Percentiles rank a stretch among this genome's conserved stretches.
Evolutionary conservation across 2,888 invertebrate genomes (phyloP).

Genomic region (Synergus umbraculus): DNA sequence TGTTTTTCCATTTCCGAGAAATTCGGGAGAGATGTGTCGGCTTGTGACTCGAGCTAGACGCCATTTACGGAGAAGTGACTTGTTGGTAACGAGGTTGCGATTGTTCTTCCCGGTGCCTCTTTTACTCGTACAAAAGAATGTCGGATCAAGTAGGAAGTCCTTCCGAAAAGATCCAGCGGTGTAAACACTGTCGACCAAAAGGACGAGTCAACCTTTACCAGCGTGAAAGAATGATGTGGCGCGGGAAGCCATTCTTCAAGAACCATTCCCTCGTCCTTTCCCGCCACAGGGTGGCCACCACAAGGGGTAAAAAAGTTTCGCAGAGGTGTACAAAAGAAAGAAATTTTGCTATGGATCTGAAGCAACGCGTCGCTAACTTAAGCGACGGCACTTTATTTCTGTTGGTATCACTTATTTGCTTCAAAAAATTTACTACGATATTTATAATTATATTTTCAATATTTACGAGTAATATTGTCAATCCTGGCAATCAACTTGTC

Average conservation of each 20-base stretch:
- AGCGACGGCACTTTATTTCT: constrained; percentile 4
- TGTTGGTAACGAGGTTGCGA: constrained; percentile 67
- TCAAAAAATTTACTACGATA: not conserved
- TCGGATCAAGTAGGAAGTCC: constrained; percentile 64
- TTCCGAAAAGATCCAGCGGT: constrained; percentile 70
- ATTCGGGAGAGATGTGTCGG: not conserved
- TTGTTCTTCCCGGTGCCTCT: constrained; percentile 64
- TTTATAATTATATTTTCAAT: no score
- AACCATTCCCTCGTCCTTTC: constrained; percentile 55
- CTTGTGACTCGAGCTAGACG: constrained; percentile 5
- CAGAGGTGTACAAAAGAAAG: constrained; percentile 14
- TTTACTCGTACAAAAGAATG: constrained; percentile 49
- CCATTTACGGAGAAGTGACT: constrained; percentile 46
- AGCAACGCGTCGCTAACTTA: not conserved
- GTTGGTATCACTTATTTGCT: not conserved
- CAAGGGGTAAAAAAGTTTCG: constrained; percentile 61
- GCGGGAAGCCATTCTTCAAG: constrained; percentile 72
- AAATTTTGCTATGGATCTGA: not conserved
- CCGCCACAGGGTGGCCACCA: constrained; percentile 51
- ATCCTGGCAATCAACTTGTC: no score
- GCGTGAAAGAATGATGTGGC: constrained; percentile 71
- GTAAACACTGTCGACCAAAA: constrained; percentile 72
- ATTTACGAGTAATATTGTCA: no score
- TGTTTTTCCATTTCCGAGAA: not conserved
- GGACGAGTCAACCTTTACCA: constrained; percentile 62